Evolutionary conservation across 2,888 invertebrate species (phyloP), one percentile per base, ranked within the genome.

Genomic region (Hecatera dysodea): DNA sequence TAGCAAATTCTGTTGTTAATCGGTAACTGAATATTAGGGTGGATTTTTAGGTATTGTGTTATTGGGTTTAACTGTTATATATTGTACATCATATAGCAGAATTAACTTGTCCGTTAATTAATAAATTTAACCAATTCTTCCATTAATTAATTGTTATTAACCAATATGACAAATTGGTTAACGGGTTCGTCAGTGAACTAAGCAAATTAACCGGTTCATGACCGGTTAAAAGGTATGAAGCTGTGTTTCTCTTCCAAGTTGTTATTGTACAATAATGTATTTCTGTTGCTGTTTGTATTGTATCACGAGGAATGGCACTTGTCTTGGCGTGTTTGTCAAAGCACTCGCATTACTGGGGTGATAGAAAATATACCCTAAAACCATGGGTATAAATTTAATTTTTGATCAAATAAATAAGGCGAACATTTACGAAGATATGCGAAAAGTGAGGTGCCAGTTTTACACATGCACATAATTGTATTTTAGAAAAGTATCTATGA

Each of bases 211-310:
- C 1, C 12, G 17, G 9, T 22, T 46, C 1, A 67, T 46, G 19
- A 46, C 1, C 22, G 48, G 8, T 68, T 55, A 29, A 53, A 29
- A 12, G 12, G 27, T 42, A 15, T 39, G 9, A 6, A 19, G 24
- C 12, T 48, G 33, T 55, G 17, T n/a, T 64, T 44, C 56, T 72
- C 33, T 72, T 64, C 33, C 48, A 55, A 33, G 15, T 39, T 42
- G 15, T 48, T 29, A 39, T 36, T 44, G 9, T 52, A n/a, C n/a
- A 33, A n/a, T 33, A 0, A 55, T 33, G 2, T 33, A 6, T 55
- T 6, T 59, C 29, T n/a, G 17, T 53, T n/a, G 12, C 48, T 15
- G 5, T 27, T 48, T 4, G 12, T 29, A 50, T 44, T n/a, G 2
- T 1, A 53, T 44, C 19, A n/a, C 11, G 1, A 36, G 11, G 33